Percentiles rank a stretch among this genome's conserved stretches.
Evolutionary conservation across 2,888 invertebrate genomes (phyloP).

Genomic region (Volucella bombylans): DNA sequence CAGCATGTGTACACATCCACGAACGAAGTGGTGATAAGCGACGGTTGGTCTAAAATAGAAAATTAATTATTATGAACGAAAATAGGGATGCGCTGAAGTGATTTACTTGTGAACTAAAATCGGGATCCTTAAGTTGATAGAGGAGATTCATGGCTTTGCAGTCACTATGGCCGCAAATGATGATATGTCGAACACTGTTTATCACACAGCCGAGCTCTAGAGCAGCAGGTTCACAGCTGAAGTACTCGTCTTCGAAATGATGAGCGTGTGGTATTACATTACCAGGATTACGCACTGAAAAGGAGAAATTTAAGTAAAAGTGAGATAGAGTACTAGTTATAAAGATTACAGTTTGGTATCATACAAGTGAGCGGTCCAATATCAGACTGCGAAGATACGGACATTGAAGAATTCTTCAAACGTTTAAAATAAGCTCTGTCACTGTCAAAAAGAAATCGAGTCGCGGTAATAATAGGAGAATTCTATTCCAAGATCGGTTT

Average conservation of each 20-base stretch:
- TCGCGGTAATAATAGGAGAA: no score
- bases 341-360: no score
- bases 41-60: slow-evolving; percentile 85
- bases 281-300: slow-evolving; percentile 96
- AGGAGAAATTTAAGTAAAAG: slow-evolving; percentile 21
- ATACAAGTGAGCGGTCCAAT: no score
- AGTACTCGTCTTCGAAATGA: slow-evolving; percentile 92
- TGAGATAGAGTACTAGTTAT: background rate
- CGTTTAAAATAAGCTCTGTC: no score
- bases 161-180: slow-evolving; percentile 98
- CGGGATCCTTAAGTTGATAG: slow-evolving; percentile 90
- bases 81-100: background rate
- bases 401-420: no score
- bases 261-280: slow-evolving; percentile 96
- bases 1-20: slow-evolving; percentile 95
- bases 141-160: slow-evolving; percentile 98
- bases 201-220: slow-evolving; percentile 96
- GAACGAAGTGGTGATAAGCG: slow-evolving; percentile 93
- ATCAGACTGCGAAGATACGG: no score
- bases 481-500: no score
- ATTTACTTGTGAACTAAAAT: slow-evolving; percentile 87
- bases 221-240: slow-evolving; percentile 97
- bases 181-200: slow-evolving; percentile 94
- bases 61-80: background rate
- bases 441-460: no score